Base-by-base conservation (phyloP, 2,888 invertebrate genomes). In the Callinectes sapidus region DNA sequence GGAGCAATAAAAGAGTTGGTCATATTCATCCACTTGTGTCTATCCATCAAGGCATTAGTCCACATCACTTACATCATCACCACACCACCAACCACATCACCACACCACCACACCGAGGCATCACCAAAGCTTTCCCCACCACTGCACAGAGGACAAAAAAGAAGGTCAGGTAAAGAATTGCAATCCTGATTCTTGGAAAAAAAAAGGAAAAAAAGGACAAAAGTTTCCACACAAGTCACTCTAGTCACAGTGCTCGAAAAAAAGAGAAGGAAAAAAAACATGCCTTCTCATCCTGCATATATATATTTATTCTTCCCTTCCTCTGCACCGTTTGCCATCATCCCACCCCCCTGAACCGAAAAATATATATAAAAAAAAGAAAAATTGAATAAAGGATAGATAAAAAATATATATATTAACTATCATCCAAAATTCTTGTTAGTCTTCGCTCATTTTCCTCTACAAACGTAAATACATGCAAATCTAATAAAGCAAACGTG, bases 161-260 rank as follows among this genome's bases (percentile, higher is more conserved):
- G 28, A 35, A 48, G 55, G 23, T 32, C 61, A 55, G 23, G 32
- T 55, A 39, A 61, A 32, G 61, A 14, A 35, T 28, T 32, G 10
- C 54, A n/a, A n/a, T 35, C 32, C 88, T 18, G 88, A 61, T 88
- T 61, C 55, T 88, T 28, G 35, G n/a, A 16, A 77, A 32, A 77
- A 28, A 77, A 28, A 77, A 71, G 10, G 32, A 77, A 77, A 55
- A 14, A 32, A 5, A 54, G n/a, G n/a, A 32, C 16, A 54, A 55
- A 71, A n/a, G 8, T 71, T 18, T n/a, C 66, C 13, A 14, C 55
- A 55, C 55, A 14, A 14, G 61, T 61, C 61, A 61, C 23, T 28
- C 28, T 71, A 6, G n/a, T 71, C 71, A n/a, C 28, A 71, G 61
- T 23, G 16, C 61, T 61, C 5, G 18, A 3, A 16, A 39, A 39